These are phyloP conservation scores for Hydrotaea diabolus DNA, from an alignment of 2,888 invertebrate genomes.

Conservation along the genomic window DNA sequence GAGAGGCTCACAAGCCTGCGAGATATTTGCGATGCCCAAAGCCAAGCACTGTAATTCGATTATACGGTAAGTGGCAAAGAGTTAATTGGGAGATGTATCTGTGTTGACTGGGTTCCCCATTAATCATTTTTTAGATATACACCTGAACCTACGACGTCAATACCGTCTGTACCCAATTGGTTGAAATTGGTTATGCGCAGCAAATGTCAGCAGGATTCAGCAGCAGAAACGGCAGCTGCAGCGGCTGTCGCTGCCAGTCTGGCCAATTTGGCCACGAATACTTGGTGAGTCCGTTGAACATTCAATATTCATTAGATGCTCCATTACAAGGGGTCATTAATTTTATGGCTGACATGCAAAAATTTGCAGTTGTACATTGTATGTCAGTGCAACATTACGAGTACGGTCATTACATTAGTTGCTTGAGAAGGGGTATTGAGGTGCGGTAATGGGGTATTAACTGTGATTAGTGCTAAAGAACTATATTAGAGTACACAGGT, in stretches of 20 bases:
- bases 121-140: conserved; percentile 74
- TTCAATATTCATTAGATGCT: conserved; percentile 35
- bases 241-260: conserved; percentile 62
- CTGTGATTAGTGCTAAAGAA: no score
- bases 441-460: no score
- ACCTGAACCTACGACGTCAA: conserved; percentile 76
- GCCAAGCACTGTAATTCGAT: conserved; percentile 77
- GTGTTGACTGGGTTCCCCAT: no score
- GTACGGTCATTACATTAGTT: conserved; percentile 25
- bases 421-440: not conserved
- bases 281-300: conserved; percentile 53
- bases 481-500: no score
- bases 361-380: not conserved
- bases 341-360: conserved; percentile 7
- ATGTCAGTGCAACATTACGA: not conserved
- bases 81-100: not conserved
- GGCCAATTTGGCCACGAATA: conserved; percentile 61
- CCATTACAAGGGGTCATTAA: conserved; percentile 56
- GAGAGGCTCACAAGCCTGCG: conserved; percentile 69
- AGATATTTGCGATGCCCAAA: conserved; percentile 77
- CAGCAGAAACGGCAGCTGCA: conserved; percentile 40
- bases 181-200: conserved; percentile 80
- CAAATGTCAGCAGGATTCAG: conserved; percentile 72
- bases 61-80: conserved; percentile 75
- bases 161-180: conserved; percentile 79